A percentile compares a stretch with the other conserved stretches of the same genome.
Evolutionary conservation across 2,113 vertebrate genomes (phyloP).

Genomic region (Cyanoliseus patagonus): DNA sequence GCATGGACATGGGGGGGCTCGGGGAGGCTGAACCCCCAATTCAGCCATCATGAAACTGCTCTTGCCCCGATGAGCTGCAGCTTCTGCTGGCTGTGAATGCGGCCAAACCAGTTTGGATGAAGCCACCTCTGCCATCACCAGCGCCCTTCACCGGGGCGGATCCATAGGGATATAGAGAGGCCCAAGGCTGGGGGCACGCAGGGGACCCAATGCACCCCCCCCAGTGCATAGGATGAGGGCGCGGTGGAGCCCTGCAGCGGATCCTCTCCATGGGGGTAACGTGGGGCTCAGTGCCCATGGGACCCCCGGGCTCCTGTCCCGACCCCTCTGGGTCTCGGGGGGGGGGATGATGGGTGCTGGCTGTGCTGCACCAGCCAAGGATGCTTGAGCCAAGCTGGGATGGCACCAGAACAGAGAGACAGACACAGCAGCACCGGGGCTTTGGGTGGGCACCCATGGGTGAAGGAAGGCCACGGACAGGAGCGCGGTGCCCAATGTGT

Average conservation of each 20-base stretch:
- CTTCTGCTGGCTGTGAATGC: slow-evolving; percentile 2
- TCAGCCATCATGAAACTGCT: background rate
- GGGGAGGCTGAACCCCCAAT: background rate
- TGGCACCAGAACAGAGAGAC: background rate
- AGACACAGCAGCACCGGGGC: accelerated
- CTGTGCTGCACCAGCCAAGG: accelerated
- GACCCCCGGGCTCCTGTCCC: background rate
- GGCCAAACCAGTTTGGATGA: slow-evolving; percentile 57
- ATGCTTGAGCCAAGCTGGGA: background rate
- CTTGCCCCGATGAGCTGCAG: background rate
- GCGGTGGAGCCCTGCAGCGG: slow-evolving; percentile 81
- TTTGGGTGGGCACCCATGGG: background rate
- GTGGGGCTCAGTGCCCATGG: background rate
- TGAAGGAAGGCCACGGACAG: background rate
- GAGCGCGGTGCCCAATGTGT: accelerated
- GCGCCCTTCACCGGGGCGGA: background rate
- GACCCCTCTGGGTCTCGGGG: background rate
- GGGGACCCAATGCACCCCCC: background rate
- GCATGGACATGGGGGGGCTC: background rate
- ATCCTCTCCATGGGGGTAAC: slow-evolving; percentile 85
- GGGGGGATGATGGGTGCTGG: background rate
- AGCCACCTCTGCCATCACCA: background rate
- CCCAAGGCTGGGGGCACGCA: accelerated
- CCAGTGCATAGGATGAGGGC: slow-evolving; percentile 69
- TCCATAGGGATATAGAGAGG: background rate